These are phyloP conservation scores for Nemotelus pantherinus DNA, from an alignment of 2,888 invertebrate species.

Conservation along the genomic window DNA sequence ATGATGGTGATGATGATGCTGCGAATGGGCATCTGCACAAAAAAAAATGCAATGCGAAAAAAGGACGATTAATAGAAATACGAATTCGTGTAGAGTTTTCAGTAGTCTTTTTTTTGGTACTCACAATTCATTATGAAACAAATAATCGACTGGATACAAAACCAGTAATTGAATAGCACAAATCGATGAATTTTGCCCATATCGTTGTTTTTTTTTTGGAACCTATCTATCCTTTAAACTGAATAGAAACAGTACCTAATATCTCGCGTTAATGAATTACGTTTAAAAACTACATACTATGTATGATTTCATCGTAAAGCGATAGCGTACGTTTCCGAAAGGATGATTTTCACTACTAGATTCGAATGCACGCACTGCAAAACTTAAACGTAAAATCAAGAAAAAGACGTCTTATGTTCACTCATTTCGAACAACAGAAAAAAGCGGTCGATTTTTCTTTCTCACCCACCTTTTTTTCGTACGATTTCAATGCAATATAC, in stretches of 20 bases:
- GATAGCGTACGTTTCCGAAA: not conserved
- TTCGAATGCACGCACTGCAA: no score
- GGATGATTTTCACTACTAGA: not conserved
- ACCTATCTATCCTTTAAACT: not conserved
- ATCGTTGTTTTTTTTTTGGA: not conserved
- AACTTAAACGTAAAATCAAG: no score
- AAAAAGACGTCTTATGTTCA: no score
- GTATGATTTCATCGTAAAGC: not conserved
- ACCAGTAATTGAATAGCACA: constrained; percentile 14
- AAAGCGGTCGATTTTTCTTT: no score
- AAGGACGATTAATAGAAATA: not conserved
- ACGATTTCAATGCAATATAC: no score
- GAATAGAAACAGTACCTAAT: no score
- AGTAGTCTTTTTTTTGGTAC: not conserved
- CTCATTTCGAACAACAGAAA: no score
- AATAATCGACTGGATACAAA: constrained; percentile 20
- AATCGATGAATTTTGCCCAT: not conserved
- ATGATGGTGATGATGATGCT: not conserved
- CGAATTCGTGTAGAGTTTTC: not conserved
- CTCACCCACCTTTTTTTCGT: no score
- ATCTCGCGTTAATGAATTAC: no score
- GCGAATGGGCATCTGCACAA: not conserved
- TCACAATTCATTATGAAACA: constrained; percentile 27
- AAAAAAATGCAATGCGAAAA: not conserved
- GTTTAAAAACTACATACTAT: no score